Conservation (phyloP, 2,113 vertebrate species). For the Sinocyclocheilus grahami region DNA sequence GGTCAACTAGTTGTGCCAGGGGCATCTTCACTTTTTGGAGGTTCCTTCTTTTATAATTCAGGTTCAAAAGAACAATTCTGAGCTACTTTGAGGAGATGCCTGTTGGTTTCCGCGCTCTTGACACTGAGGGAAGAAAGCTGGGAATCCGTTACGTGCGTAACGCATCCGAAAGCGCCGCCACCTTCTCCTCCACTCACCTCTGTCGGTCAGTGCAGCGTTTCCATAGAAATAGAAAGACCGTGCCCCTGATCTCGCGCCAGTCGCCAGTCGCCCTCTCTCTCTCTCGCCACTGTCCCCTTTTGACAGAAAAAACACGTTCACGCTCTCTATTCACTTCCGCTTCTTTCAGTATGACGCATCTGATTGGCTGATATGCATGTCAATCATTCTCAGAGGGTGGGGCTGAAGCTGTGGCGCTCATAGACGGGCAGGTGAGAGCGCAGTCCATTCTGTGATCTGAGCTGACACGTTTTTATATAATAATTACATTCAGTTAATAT, state of each 20-base stretch:
- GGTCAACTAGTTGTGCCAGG: slow-evolving; percentile 93
- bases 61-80: neutral
- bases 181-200: slow-evolving; percentile 23
- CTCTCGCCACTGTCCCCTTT: slow-evolving; percentile 33
- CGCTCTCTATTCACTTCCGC: slow-evolving; percentile 68
- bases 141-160: slow-evolving; percentile 7
- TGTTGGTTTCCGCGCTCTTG: slow-evolving; percentile 11
- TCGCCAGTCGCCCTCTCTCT: neutral
- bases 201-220: slow-evolving; percentile 32
- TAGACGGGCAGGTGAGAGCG: slow-evolving; percentile 49
- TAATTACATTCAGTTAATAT: neutral
- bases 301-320: slow-evolving; percentile 41
- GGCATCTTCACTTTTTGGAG: slow-evolving; percentile 80
- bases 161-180: slow-evolving; percentile 48
- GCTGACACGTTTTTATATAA: neutral
- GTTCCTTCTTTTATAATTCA: neutral
- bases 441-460: neutral
- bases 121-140: slow-evolving; percentile 25
- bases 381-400: slow-evolving; percentile 59
- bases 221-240: slow-evolving; percentile 47
- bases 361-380: slow-evolving; percentile 74
- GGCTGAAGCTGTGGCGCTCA: neutral
- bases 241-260: slow-evolving; percentile 10
- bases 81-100: slow-evolving; percentile 25
- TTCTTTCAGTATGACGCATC: slow-evolving; percentile 73